phyloP scores from a whole-genome alignment of 2,113 vertebrate genomes.

The Orthonyx spaldingii region DNA sequence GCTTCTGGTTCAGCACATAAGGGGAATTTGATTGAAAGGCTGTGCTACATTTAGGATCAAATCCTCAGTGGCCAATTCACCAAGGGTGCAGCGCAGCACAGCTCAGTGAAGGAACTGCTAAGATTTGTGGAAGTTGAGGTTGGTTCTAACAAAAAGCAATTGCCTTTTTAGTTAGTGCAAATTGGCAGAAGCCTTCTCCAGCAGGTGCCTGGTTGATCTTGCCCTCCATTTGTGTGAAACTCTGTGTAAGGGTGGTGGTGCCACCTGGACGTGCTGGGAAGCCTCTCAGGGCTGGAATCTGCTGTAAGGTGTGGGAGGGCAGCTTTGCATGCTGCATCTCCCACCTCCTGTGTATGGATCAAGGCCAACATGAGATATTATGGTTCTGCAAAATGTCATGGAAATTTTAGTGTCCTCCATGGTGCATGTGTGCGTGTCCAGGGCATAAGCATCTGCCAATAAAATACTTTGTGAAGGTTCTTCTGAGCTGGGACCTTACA shows the following conservation, averaged over 20 bases:
- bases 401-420: neutral
- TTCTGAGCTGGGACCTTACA: neutral
- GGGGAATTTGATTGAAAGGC: slow-evolving; percentile 24
- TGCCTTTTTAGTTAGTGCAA: neutral
- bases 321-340: neutral
- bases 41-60: slow-evolving; percentile 26
- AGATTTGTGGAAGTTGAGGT: neutral
- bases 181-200: neutral
- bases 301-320: neutral
- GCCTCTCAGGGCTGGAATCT: neutral
- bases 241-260: neutral
- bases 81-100: neutral
- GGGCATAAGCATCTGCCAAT: neutral
- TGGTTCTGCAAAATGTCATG: neutral
- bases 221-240: neutral
- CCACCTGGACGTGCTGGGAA: neutral
- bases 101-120: neutral
- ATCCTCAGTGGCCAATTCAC: neutral
- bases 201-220: neutral
- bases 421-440: neutral
- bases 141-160: neutral
- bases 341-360: neutral
- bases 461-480: neutral
- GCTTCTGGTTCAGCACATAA: slow-evolving; percentile 7
- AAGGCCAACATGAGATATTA: neutral